These are phyloP conservation scores for Diacarnus erythraeanus DNA, from an alignment of 37 sponge, comb jelly and placozoan genomes.

Conservation along the genomic window DNA sequence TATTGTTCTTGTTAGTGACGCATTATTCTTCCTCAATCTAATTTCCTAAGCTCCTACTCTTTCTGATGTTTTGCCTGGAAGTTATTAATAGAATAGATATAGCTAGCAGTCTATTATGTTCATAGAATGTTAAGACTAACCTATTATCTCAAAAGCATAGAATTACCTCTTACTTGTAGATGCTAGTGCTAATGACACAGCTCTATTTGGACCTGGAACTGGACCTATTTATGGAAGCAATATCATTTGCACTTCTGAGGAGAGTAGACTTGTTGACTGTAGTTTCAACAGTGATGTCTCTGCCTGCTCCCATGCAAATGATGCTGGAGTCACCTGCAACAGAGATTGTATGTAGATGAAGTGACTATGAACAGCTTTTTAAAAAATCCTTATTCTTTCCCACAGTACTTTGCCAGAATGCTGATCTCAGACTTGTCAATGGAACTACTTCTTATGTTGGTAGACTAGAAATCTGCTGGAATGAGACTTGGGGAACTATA, in stretches of 20 bases:
- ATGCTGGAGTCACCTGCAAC: conserved; percentile 17
- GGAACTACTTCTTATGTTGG: neutral
- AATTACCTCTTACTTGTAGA: neutral
- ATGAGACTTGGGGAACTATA: neutral
- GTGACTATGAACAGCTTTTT: neutral
- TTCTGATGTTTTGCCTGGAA: too few species aligned
- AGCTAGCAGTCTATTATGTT: too few species aligned
- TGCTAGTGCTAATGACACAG: conserved; percentile 1
- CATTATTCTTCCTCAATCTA: too few species aligned
- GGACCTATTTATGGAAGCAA: neutral
- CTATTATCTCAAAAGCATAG: too few species aligned
- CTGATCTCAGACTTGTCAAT: conserved; percentile 10
- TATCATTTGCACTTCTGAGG: conserved; percentile 10
- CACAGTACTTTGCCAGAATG: conserved; percentile 8
- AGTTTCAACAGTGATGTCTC: neutral
- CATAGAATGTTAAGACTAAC: too few species aligned
- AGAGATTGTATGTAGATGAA: neutral
- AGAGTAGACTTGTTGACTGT: conserved; percentile 7
- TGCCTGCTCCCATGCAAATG: conserved; percentile 14
- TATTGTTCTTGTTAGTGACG: too few species aligned
- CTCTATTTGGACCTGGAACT: conserved; percentile 14
- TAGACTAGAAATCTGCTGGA: neutral
- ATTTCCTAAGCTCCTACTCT: too few species aligned
- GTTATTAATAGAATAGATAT: too few species aligned
- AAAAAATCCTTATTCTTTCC: neutral